Base-by-base conservation (phyloP, 2,113 vertebrate genomes). In the Mesocricetus auratus region DNA sequence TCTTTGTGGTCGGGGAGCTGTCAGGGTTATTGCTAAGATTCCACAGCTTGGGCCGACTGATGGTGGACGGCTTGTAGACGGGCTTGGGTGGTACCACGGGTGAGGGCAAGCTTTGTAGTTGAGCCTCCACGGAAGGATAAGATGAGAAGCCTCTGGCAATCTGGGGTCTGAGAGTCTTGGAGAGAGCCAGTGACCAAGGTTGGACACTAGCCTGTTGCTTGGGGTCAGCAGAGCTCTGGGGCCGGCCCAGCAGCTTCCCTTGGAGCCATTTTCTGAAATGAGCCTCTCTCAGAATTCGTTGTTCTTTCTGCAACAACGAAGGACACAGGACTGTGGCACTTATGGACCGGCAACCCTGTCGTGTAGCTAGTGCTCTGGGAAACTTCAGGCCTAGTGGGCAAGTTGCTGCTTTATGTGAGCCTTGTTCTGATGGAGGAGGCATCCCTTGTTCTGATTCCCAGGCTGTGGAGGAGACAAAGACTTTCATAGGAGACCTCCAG, bases 231-330 rank as follows among this genome's bases (percentile, higher is more conserved):
- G 9, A 9, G 16, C 15, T 10, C 29, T 1, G 74, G 53, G 74
- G 5, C 77, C 0, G 36, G 60, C 26, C 45, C 19, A 31, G 87
- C 50, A 26, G 19, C 92, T 97, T 98, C 50, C 0, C 7, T 1
- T 68, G 92, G 39, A 98, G 95, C 98, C 98, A 98, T 10, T 88
- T 77, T 11, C 58, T 83, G n/a, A 96, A 98, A 4, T 93, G 56
- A 8, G 53, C 11, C 5, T 90, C 39, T 60, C 77, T 97, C 42
- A 89, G 62, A 45, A 86, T 13, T 17, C 94, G 86, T 4, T 90
- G 75, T 88, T 98, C 56, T 83, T 88, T 93, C 98, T 98, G 96
- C 24, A 97, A 92, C 1, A 82, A 92, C 22, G 93, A 89, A 93
- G 66, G 62, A 26, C 26, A 64, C 45, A n/a, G 29, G 29, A 31